phyloP scores from a whole-genome alignment of 2,888 invertebrate genomes.

The Thera britannica region DNA sequence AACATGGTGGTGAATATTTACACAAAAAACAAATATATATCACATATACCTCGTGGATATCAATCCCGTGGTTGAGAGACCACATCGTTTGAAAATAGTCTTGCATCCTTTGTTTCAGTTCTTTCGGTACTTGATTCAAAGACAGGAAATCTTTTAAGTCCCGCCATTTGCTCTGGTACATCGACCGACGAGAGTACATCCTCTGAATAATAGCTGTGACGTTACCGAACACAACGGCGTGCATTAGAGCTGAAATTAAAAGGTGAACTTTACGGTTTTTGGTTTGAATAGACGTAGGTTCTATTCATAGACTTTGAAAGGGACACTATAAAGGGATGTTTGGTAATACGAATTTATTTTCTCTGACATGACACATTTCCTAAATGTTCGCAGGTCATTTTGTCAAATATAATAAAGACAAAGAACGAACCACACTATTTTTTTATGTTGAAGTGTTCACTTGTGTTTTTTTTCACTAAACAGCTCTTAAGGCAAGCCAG shows the following conservation, averaged over 20 bases:
- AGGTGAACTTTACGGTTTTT: neutral
- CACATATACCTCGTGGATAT: slow-evolving; percentile 94
- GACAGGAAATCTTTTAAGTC: slow-evolving; percentile 98
- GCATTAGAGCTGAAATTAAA: slow-evolving; percentile 93
- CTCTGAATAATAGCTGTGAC: slow-evolving; percentile 98
- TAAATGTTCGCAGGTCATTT: too few relatives aligned
- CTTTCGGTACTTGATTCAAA: slow-evolving; percentile 97
- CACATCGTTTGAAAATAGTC: slow-evolving; percentile 99
- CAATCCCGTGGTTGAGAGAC: slow-evolving; percentile 98
- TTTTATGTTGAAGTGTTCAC: too few relatives aligned
- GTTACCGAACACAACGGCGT: slow-evolving; percentile 98
- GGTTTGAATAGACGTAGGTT: neutral
- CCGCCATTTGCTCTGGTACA: slow-evolving; percentile 97
- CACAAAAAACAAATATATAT: neutral
- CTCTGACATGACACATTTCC: neutral
- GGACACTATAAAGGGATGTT: neutral
- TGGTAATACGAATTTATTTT: neutral
- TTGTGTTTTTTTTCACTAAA: too few relatives aligned
- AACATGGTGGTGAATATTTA: neutral
- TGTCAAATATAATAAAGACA: too few relatives aligned
- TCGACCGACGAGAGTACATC: slow-evolving; percentile 96
- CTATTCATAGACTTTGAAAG: neutral
- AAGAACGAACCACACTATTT: too few relatives aligned
- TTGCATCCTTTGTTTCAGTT: slow-evolving; percentile 97
- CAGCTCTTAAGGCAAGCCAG: too few relatives aligned